A percentile compares a stretch with the other conserved stretches of the same genome.
These are phyloP conservation scores for Thyatira batis DNA, from an alignment of 2,888 invertebrate genomes.

Conservation along the genomic window DNA sequence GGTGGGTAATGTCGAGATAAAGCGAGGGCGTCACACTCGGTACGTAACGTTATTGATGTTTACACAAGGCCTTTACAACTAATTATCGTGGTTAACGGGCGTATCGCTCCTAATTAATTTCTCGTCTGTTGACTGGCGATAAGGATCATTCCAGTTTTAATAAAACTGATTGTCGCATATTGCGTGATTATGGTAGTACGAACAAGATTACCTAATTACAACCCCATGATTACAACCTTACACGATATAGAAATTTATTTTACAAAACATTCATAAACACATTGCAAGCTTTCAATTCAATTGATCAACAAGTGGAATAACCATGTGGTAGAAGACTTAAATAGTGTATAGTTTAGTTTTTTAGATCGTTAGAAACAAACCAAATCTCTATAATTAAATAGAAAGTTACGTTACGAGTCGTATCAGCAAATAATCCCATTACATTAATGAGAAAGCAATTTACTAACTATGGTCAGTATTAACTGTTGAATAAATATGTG, in stretches of 20 bases:
- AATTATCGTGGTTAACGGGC: constrained; percentile 55
- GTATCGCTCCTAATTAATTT: constrained; percentile 60
- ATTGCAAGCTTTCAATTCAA: too few species aligned
- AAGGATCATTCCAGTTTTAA: constrained; percentile 49
- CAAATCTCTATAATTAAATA: not conserved
- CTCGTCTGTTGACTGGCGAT: constrained; percentile 47
- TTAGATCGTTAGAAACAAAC: not conserved
- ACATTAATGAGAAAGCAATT: not conserved
- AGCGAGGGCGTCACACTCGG: constrained; percentile 34
- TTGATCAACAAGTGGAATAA: too few species aligned
- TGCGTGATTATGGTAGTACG: not conserved
- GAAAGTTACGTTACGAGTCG: not conserved
- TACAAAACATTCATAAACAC: too few species aligned
- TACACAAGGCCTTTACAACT: constrained; percentile 46
- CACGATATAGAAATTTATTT: not conserved
- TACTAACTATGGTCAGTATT: not conserved
- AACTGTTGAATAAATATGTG: not conserved
- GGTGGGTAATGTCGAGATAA: constrained; percentile 13
- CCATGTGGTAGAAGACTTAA: too few species aligned
- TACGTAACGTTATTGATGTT: constrained; percentile 46
- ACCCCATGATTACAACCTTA: not conserved
- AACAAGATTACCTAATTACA: not conserved
- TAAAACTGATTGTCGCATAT: constrained; percentile 28
- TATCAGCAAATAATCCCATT: not conserved
- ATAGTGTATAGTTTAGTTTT: too few species aligned